Conservation (phyloP, 2,797 vertebrate species). For the Microctenopoma lineatum region DNA sequence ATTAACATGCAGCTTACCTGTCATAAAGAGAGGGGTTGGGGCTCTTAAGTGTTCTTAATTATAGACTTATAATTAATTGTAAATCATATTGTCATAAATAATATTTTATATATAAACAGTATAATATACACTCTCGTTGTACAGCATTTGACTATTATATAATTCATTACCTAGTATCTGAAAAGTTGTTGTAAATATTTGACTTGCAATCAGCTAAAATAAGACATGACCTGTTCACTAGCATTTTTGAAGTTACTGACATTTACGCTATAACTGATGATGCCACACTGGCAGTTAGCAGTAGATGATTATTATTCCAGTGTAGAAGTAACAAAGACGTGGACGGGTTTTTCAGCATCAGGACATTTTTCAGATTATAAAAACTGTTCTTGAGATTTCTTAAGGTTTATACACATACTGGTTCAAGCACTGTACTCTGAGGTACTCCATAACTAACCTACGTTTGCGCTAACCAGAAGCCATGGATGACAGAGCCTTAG, state of each 20-base stretch:
- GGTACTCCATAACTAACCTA: too few species aligned
- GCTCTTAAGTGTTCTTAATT: conserved; percentile 50
- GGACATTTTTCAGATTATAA: too few species aligned
- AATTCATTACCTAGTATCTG: conserved; percentile 14
- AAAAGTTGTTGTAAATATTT: conserved; percentile 34
- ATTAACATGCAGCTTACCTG: conserved; percentile 29
- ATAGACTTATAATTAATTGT: background rate
- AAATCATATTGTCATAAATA: too few species aligned
- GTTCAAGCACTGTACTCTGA: too few species aligned
- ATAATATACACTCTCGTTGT: too few species aligned
- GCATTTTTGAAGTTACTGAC: background rate
- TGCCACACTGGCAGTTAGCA: background rate
- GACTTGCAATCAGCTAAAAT: conserved; percentile 12
- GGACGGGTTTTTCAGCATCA: too few species aligned
- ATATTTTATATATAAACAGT: background rate
- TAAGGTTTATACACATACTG: too few species aligned
- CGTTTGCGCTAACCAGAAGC: conserved; percentile 9
- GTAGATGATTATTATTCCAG: too few species aligned
- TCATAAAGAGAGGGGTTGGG: conserved; percentile 14
- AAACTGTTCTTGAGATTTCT: too few species aligned
- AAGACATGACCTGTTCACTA: conserved; percentile 13
- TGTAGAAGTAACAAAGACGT: too few species aligned
- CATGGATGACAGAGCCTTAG: conserved; percentile 10
- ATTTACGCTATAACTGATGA: conserved; percentile 5
- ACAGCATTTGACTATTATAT: conserved; percentile 21